These are phyloP conservation scores for Acronicta psi DNA, from an alignment of 2,888 invertebrate genomes.

Conservation along the genomic window DNA sequence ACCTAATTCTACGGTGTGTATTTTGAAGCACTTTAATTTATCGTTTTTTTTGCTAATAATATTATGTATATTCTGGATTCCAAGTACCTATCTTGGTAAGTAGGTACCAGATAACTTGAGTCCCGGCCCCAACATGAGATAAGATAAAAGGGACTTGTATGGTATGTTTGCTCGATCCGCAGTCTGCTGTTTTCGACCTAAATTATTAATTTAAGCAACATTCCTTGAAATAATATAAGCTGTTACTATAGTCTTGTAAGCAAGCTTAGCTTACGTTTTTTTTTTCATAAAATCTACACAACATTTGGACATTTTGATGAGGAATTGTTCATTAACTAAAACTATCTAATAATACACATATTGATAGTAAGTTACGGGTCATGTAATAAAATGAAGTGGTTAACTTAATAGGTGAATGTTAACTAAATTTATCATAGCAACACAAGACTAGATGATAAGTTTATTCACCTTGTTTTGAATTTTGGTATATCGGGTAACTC, in stretches of 20 bases:
- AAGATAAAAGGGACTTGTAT: constrained; percentile 51
- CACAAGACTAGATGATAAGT: too few relatives aligned
- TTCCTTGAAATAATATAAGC: not conserved
- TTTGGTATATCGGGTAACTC: too few relatives aligned
- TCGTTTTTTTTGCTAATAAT: constrained; percentile 30
- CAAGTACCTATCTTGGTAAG: constrained; percentile 61
- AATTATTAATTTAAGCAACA: constrained; percentile 27
- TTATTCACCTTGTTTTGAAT: too few relatives aligned
- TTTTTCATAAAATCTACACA: not conserved
- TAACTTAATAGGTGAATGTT: too few relatives aligned
- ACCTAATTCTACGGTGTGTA: not conserved
- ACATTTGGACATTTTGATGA: too few relatives aligned
- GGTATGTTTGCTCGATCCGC: constrained; percentile 33
- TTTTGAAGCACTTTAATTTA: not conserved
- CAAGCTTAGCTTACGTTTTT: too few relatives aligned
- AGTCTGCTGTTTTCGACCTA: constrained; percentile 35
- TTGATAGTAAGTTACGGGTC: too few relatives aligned
- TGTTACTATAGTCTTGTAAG: not conserved
- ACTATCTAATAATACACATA: too few relatives aligned
- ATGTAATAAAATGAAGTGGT: too few relatives aligned
- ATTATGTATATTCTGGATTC: constrained; percentile 15
- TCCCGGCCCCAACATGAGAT: constrained; percentile 49
- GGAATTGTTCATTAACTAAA: too few relatives aligned
- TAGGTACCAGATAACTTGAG: constrained; percentile 48
- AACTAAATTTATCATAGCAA: too few relatives aligned